A percentile compares a stretch with the other conserved stretches of the same genome.
Evolutionary conservation across 2,888 invertebrate species (phyloP).

Genomic region (Anagyrus pseudococci): DNA sequence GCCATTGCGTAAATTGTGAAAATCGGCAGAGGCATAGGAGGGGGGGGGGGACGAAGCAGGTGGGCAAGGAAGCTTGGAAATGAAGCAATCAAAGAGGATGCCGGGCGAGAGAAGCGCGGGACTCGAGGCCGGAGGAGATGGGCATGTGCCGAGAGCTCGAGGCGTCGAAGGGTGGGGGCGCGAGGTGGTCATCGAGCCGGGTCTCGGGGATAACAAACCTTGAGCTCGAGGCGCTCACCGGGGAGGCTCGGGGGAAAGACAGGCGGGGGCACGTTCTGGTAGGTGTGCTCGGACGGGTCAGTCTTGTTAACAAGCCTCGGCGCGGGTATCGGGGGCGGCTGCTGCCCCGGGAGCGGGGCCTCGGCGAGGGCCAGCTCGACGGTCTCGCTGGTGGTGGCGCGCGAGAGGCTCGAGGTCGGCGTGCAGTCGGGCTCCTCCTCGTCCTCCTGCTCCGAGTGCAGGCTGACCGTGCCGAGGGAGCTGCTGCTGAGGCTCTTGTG

Average conservation of each 20-base stretch:
- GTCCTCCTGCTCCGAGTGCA: constrained; percentile 47
- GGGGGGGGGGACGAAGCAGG: too few species aligned
- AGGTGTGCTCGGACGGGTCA: constrained; percentile 61
- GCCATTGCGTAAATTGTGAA: too few species aligned
- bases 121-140: constrained; percentile 28
- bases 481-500: constrained; percentile 47
- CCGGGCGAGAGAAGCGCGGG: constrained; percentile 41
- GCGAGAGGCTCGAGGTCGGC: constrained; percentile 41
- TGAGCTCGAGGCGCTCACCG: constrained; percentile 41
- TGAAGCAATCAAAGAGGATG: background rate
- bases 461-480: constrained; percentile 47
- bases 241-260: constrained; percentile 56
- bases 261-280: constrained; percentile 65
- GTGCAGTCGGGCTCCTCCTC: constrained; percentile 41
- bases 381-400: background rate
- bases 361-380: background rate
- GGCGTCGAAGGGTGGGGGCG: constrained; percentile 7
- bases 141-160: too few species aligned
- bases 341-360: constrained; percentile 27
- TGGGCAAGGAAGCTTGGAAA: too few species aligned
- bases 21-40: too few species aligned
- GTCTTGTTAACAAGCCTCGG: constrained; percentile 44
- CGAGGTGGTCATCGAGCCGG: too few species aligned
- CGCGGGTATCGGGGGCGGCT: constrained; percentile 54
- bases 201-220: constrained; percentile 52